Conservation (phyloP, 2,888 invertebrate genomes). For the Dysmachus trigonus region DNA sequence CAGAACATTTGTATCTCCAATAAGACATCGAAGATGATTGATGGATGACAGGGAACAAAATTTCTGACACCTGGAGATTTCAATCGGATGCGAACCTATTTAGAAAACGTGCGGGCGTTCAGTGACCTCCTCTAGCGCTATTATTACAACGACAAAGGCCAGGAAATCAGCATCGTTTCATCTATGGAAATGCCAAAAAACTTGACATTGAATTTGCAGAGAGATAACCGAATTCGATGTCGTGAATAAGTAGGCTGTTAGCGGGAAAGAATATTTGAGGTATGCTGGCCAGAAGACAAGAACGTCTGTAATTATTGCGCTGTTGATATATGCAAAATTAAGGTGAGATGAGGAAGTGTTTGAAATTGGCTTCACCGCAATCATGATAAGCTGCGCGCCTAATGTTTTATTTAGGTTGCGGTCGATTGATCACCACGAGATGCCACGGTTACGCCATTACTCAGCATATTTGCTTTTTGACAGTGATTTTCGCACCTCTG, state of each 20-base stretch:
- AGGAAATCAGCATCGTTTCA: conserved; percentile 26
- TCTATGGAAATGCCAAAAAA: neutral
- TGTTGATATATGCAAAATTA: conserved; percentile 4
- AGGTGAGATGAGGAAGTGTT: neutral
- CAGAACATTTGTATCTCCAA: conserved; percentile 13
- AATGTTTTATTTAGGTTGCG: neutral
- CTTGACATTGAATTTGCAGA: conserved; percentile 22
- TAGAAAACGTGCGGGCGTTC: conserved; percentile 31
- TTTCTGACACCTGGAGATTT: conserved; percentile 32
- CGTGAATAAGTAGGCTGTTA: neutral
- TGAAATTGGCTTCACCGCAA: neutral
- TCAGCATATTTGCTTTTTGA: neutral
- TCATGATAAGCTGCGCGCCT: neutral
- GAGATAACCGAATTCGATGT: neutral
- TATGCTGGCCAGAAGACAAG: neutral
- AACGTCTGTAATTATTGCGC: neutral
- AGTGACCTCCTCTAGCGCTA: conserved; percentile 29
- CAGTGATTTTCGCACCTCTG: neutral
- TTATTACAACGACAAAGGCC: conserved; percentile 10
- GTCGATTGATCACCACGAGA: neutral
- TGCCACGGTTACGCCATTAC: neutral
- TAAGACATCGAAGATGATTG: conserved; percentile 24
- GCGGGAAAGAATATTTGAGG: neutral
- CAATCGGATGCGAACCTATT: conserved; percentile 8
- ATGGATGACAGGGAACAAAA: conserved; percentile 37